Conservation (phyloP, 2,113 vertebrate genomes). For the Petrocephalus zakoni region DNA sequence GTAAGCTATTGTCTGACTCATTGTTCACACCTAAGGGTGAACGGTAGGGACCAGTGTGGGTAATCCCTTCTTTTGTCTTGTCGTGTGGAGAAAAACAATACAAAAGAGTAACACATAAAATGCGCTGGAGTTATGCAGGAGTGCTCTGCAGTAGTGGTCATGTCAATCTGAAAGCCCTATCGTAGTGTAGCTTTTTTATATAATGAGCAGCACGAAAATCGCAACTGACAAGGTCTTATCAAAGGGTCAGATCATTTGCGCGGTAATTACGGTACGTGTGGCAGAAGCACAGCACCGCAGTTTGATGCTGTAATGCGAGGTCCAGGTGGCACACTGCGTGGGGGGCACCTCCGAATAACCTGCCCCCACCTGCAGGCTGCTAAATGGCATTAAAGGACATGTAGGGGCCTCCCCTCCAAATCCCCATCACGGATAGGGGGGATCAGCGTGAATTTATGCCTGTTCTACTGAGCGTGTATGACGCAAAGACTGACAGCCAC, state of each 20-base stretch:
- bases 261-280: background rate
- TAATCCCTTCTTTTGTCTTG: slow-evolving; percentile 6
- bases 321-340: background rate
- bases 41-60: background rate
- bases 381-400: too few relatives aligned
- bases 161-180: background rate
- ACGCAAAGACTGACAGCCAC: background rate
- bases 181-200: background rate
- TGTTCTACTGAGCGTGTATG: background rate
- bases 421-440: too few relatives aligned
- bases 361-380: background rate
- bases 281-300: background rate
- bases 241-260: background rate
- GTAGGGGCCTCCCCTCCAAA: too few relatives aligned
- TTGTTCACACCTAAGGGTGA: background rate
- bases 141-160: background rate
- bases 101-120: background rate
- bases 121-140: background rate
- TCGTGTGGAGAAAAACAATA: background rate
- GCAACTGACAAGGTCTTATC: background rate
- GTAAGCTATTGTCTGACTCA: background rate
- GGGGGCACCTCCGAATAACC: background rate
- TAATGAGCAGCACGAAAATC: background rate
- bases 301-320: background rate
- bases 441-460: background rate